A percentile compares a stretch with the other conserved stretches of the same genome.
phyloP scores from a whole-genome alignment of 1,140 invertebrate species.

The Subanguina moxae region DNA sequence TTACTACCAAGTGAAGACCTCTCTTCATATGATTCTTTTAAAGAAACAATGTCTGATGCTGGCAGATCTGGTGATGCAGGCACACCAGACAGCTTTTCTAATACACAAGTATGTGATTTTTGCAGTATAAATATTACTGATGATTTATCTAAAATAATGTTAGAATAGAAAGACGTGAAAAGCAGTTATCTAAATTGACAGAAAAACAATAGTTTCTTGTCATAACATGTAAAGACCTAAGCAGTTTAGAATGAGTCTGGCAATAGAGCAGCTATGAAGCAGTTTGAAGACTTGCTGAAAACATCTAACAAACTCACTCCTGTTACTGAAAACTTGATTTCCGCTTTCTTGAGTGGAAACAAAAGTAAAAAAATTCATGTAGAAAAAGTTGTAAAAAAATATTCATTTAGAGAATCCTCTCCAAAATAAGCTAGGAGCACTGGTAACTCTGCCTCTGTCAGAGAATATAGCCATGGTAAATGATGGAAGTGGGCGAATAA shows the following conservation, averaged over 20 bases:
- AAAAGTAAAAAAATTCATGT: conserved; percentile 23
- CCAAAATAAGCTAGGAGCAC: conserved; percentile 8
- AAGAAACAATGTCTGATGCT: neutral
- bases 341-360: conserved; percentile 25
- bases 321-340: conserved; percentile 23
- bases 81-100: neutral
- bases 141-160: too few species aligned
- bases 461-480: conserved; percentile 18
- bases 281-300: conserved; percentile 26
- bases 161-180: too few species aligned
- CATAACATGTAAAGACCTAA: too few species aligned
- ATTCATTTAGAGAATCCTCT: conserved; percentile 21
- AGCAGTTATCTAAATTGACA: too few species aligned
- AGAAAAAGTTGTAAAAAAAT: neutral
- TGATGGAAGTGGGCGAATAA: neutral
- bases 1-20: neutral
- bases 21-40: neutral
- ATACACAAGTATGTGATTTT: neutral
- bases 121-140: too few species aligned
- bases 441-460: conserved; percentile 24
- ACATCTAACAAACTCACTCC: conserved; percentile 24
- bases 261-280: conserved; percentile 13
- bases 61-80: neutral
- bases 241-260: neutral
- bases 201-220: too few species aligned